A percentile compares a stretch with the other conserved stretches of the same genome.
phyloP scores from a whole-genome alignment of 2,888 invertebrate genomes.

The Thecocarcelia acutangulata region DNA sequence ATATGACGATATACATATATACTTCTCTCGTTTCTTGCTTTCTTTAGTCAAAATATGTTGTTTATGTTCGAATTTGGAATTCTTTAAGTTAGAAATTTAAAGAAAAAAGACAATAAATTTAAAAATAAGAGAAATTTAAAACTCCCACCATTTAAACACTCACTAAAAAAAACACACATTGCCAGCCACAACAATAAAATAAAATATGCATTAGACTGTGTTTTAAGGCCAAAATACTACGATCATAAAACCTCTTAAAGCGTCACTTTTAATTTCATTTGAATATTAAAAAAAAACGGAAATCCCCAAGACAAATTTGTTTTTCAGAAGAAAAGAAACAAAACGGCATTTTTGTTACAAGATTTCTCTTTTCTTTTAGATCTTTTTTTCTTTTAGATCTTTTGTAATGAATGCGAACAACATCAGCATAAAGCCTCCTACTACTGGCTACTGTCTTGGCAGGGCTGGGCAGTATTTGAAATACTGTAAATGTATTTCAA shows the following conservation, averaged over 20 bases:
- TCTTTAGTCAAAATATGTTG: not conserved
- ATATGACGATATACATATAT: no score
- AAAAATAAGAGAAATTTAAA: slow-evolving; percentile 58
- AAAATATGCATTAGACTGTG: not conserved
- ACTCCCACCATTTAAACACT: slow-evolving; percentile 39
- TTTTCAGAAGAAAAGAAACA: slow-evolving; percentile 8
- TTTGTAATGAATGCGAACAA: slow-evolving; percentile 43
- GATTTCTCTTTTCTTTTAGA: slow-evolving; percentile 64
- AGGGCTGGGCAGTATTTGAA: no score
- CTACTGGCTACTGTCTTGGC: no score
- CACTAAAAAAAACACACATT: slow-evolving; percentile 9
- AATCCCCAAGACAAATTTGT: slow-evolving; percentile 5
- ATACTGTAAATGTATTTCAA: no score
- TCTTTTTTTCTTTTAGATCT: slow-evolving; percentile 47
- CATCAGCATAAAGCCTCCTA: no score
- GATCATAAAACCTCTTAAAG: slow-evolving; percentile 34
- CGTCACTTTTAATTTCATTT: slow-evolving; percentile 65
- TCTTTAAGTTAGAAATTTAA: slow-evolving; percentile 49
- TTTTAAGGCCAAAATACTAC: slow-evolving; percentile 20
- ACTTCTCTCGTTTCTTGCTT: not conserved
- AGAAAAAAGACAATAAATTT: slow-evolving; percentile 21
- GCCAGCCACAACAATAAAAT: not conserved
- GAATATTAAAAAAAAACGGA: slow-evolving; percentile 4
- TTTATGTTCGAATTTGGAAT: slow-evolving; percentile 24
- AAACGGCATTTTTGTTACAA: slow-evolving; percentile 15